Evolutionary conservation across 2,888 invertebrate species (phyloP).

Genomic region (Deroplatys truncata): DNA sequence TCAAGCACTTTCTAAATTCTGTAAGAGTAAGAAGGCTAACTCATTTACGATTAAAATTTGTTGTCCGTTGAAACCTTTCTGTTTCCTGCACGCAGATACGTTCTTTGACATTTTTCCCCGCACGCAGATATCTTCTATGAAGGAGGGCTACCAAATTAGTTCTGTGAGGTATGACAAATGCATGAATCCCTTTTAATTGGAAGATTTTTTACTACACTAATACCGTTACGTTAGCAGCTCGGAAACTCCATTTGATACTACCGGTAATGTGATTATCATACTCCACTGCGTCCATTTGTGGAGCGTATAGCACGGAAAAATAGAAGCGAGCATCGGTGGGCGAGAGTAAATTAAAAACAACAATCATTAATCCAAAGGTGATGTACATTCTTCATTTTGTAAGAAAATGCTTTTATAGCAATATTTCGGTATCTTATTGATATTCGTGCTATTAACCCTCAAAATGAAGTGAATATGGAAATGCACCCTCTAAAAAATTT

Average conservation of each 20-base stretch:
- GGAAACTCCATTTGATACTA: not conserved
- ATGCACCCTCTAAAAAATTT: no score
- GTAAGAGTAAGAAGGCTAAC: no score
- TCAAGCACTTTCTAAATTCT: no score
- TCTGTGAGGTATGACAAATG: not conserved
- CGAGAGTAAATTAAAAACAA: not conserved
- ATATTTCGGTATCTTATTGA: no score
- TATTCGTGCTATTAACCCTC: no score
- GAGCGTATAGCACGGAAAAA: not conserved
- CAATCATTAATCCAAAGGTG: not conserved
- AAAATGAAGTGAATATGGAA: no score
- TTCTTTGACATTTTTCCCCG: not conserved
- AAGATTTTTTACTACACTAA: not conserved
- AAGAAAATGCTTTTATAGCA: no score
- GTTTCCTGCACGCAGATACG: no score
- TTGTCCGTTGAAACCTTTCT: no score
- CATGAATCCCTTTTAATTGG: not conserved
- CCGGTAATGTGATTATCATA: not conserved
- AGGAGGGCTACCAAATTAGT: not conserved
- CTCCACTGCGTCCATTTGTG: not conserved
- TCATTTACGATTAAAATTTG: no score
- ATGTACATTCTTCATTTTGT: not conserved
- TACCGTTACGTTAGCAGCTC: not conserved
- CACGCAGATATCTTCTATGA: not conserved
- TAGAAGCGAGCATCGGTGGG: not conserved